Percentiles rank a stretch among this genome's conserved stretches.
These are phyloP conservation scores for Apeltes quadracus DNA, from an alignment of 2,113 vertebrate genomes.

Conservation along the genomic window DNA sequence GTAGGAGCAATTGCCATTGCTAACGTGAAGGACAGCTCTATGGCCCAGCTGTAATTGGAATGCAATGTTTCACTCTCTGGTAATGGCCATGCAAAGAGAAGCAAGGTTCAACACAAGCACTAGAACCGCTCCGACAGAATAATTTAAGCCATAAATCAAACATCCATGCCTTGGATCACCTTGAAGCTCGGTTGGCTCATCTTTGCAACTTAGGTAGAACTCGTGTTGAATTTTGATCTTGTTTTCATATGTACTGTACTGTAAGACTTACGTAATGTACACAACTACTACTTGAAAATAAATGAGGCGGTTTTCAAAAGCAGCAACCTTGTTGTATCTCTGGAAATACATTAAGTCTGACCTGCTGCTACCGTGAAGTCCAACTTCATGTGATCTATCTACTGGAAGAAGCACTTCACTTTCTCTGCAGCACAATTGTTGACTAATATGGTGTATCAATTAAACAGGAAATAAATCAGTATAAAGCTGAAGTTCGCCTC, in stretches of 20 bases:
- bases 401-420: background rate
- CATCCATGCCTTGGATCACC: constrained; percentile 54
- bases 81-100: constrained; percentile 67
- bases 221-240: constrained; percentile 47
- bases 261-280: constrained; percentile 18
- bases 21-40: constrained; percentile 66
- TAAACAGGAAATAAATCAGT: constrained; percentile 4
- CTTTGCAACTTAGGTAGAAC: constrained; percentile 54
- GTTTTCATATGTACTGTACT: constrained; percentile 30
- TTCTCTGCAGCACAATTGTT: background rate
- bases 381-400: too few relatives aligned
- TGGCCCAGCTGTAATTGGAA: constrained; percentile 63
- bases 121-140: constrained; percentile 57
- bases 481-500: background rate
- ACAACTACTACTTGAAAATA: constrained; percentile 24
- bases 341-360: constrained; percentile 14
- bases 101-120: constrained; percentile 46
- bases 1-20: constrained; percentile 58
- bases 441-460: constrained; percentile 14
- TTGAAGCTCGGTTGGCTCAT: constrained; percentile 58
- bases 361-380: constrained; percentile 11
- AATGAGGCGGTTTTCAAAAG: constrained; percentile 16
- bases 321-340: constrained; percentile 32
- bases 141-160: constrained; percentile 74
- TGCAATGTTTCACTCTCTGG: constrained; percentile 59